These are phyloP conservation scores for Echeneis naucrates DNA, from an alignment of 2,797 vertebrate genomes.

Conservation along the genomic window DNA sequence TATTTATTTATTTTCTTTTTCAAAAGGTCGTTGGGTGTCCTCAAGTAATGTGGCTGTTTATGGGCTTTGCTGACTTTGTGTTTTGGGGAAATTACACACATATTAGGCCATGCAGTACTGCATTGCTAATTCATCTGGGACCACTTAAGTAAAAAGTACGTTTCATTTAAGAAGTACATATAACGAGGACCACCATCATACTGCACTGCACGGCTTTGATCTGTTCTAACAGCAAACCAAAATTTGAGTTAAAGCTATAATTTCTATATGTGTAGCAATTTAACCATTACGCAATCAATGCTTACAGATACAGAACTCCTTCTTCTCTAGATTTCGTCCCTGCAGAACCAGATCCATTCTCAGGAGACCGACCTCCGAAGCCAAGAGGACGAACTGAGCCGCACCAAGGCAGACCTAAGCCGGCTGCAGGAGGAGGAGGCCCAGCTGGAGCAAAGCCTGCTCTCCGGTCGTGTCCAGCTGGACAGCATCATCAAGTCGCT, in stretches of 20 bases:
- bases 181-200: not conserved
- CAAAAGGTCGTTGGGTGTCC: constrained; percentile 8
- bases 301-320: not conserved
- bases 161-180: not conserved
- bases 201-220: not conserved
- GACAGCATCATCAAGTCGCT: constrained; percentile 95
- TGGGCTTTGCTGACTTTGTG: not conserved
- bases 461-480: constrained; percentile 90
- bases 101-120: not conserved
- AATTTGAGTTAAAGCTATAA: not conserved
- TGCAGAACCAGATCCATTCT: constrained; percentile 93
- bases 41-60: not conserved
- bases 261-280: not conserved
- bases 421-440: constrained; percentile 94
- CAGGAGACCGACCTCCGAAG: constrained; percentile 91
- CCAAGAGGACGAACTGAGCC: constrained; percentile 92
- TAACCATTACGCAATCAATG: not conserved
- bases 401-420: constrained; percentile 89
- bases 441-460: constrained; percentile 92
- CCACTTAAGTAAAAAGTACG: not conserved
- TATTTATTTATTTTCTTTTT: too few species aligned
- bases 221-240: not conserved
- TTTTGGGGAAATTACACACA: not conserved
- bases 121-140: not conserved
- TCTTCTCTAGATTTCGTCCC: constrained; percentile 88